A percentile compares a stretch with the other conserved stretches of the same genome.
Evolutionary conservation across 2,113 vertebrate genomes (phyloP).

Genomic region (Raja brachyura): DNA sequence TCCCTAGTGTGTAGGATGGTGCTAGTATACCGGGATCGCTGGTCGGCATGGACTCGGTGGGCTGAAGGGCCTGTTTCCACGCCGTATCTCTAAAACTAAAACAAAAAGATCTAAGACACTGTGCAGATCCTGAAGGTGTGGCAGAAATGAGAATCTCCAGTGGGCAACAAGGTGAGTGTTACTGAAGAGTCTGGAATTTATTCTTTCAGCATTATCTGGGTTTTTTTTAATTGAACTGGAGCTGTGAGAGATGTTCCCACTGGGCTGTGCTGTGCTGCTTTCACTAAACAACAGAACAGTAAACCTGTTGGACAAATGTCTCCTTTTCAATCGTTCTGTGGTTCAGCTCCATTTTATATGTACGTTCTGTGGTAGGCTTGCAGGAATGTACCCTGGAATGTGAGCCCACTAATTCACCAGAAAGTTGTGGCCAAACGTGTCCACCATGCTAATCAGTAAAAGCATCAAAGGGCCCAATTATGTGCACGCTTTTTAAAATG

Average conservation of each 20-base stretch:
- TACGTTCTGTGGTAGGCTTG: not conserved
- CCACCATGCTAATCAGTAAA: not conserved
- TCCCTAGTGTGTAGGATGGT: no score
- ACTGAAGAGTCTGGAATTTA: not conserved
- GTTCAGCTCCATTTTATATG: not conserved
- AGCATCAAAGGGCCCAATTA: constrained; percentile 10
- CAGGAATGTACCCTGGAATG: constrained; percentile 12
- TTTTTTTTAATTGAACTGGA: not conserved
- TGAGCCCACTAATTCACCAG: not conserved
- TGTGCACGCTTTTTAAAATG: not conserved
- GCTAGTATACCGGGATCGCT: no score
- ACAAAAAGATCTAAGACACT: no score
- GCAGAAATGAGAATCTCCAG: not conserved
- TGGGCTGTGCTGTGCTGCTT: not conserved
- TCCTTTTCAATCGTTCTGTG: constrained; percentile 8
- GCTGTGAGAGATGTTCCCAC: not conserved
- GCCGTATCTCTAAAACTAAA: no score
- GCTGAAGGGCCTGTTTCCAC: no score
- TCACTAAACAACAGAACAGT: not conserved
- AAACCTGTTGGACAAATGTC: not conserved
- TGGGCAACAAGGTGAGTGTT: not conserved
- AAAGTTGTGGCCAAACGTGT: not conserved
- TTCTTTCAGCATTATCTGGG: not conserved
- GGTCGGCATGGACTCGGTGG: no score
- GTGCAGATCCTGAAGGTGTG: not conserved